Evolutionary conservation across 30 jellyfish, hydroid and myxozoan genomes (phyloP).

Genomic region (Phacellophora camtschatica): DNA sequence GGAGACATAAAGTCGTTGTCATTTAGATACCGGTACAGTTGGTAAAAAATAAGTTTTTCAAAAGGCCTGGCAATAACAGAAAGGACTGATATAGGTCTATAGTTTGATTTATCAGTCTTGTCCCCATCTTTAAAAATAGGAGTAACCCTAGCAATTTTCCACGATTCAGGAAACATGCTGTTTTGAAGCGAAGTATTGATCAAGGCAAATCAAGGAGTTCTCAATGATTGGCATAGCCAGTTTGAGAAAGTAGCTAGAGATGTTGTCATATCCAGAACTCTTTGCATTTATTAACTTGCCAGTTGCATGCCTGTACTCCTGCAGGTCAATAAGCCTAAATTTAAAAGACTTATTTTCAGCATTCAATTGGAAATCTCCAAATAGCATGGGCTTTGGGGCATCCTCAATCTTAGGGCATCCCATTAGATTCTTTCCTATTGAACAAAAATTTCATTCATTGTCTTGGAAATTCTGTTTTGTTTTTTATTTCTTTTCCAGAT

Average conservation of each 20-base stretch:
- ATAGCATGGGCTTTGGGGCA: no score
- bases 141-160: slow-evolving; percentile 23
- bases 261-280: neutral
- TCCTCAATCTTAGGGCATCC: no score
- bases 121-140: slow-evolving; percentile 22
- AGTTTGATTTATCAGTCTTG: neutral
- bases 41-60: neutral
- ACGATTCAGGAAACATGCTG: neutral
- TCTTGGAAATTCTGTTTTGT: no score
- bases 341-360: no score
- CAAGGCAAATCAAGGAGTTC: no score
- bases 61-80: neutral
- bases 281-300: no score
- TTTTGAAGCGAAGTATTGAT: neutral
- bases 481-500: no score
- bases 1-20: neutral
- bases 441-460: no score
- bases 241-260: neutral
- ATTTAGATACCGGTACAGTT: neutral
- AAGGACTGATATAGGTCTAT: slow-evolving; percentile 5
- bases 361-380: no score
- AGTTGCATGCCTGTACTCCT: no score
- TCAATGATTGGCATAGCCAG: neutral
- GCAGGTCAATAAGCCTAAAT: no score
- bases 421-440: no score